phyloP scores from a whole-genome alignment of 2,113 vertebrate genomes.

The Mirounga angustirostris region DNA sequence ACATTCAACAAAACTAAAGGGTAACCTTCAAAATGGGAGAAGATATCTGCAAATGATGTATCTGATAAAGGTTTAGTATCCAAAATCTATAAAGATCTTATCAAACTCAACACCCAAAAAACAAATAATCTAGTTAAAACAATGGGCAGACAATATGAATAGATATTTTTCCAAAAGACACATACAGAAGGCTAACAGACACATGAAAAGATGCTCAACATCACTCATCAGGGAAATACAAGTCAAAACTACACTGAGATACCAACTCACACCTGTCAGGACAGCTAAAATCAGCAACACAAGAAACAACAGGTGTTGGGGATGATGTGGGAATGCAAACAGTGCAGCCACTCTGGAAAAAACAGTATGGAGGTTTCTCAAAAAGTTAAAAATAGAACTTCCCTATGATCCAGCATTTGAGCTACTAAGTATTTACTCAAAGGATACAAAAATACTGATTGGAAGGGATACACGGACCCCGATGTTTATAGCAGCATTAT shows the following conservation, averaged over 20 bases:
- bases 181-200: neutral
- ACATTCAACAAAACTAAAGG: neutral
- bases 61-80: neutral
- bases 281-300: neutral
- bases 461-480: neutral
- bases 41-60: neutral
- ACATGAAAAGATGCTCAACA: neutral
- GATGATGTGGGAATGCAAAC: neutral
- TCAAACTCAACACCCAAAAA: neutral
- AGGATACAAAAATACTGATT: neutral
- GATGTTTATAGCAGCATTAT: neutral
- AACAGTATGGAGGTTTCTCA: neutral
- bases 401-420: neutral
- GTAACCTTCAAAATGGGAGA: neutral
- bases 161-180: neutral
- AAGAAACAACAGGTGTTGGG: neutral
- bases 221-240: neutral
- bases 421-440: neutral
- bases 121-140: neutral
- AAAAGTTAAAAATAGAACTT: neutral
- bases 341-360: neutral
- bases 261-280: neutral
- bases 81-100: neutral
- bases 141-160: neutral
- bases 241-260: neutral